Evolutionary conservation across 1,140 invertebrate species (phyloP), one percentile per base, ranked within the genome.

Genomic region (Calliphora vicina): DNA sequence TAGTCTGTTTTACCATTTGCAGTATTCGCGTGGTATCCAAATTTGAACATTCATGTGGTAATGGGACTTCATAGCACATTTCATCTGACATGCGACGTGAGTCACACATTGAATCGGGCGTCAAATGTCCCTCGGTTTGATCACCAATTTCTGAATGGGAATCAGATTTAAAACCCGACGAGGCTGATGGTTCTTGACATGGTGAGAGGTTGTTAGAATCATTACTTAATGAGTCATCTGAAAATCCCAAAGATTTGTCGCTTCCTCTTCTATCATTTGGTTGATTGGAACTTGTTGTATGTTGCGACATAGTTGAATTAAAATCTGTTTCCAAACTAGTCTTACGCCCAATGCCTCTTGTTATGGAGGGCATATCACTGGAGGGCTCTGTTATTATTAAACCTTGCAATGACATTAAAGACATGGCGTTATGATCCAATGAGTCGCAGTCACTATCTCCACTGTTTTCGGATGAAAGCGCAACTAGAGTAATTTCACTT

Each of bases 1-100:
- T 95, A 1, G 96, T 94, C 84, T 95, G 93, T 88, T 97, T 96
- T 9, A 98, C 93, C 84, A 97, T 93, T 83, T 95, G 94, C 12
- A 98, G 91, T 83, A 98, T 96, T 72, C 96, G 94, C 71, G 94
- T 93, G 0, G 95, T 94, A 88, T 95, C 94, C 57, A 96, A 91
- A 86, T 95, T 93, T 15, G 95, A 96, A 88, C 95, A 97, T 71
- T 95, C 93, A 20, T 96, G 94, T 0, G 95, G 95, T n/a, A 97
- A 89, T 23, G 94, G 93, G 0, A 97, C 93, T 88, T 96, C 94
- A 82, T 92, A 93, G 84, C 92, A 93, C 86, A 93, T 93, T 71
- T 93, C 92, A 3, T 89, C 87, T 17, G 89, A 90, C 88, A 90
- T 90, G 67, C 89, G 87, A 3, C 89, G 85, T 0, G 88, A 89